These are phyloP conservation scores for Cyclargus thomasi DNA, from an alignment of 1,140 invertebrate genomes.

Conservation along the genomic window DNA sequence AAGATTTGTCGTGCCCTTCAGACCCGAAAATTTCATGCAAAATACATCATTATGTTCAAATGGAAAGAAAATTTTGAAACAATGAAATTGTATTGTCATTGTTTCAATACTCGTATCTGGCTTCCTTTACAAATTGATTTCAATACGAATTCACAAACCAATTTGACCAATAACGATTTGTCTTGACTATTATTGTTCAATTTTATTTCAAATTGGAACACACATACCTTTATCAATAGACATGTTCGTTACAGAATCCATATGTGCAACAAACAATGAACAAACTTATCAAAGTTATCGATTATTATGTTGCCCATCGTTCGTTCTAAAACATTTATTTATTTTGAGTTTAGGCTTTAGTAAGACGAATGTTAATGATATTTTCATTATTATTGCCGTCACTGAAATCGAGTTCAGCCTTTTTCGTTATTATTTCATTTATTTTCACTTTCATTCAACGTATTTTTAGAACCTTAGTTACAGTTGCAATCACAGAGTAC, in stretches of 20 bases:
- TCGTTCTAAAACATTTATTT: not conserved
- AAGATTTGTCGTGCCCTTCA: not conserved
- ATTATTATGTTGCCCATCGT: not conserved
- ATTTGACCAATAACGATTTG: conserved; percentile 12
- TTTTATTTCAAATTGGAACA: not conserved
- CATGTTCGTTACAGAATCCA: not conserved
- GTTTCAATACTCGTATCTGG: conserved; percentile 11
- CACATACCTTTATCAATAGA: not conserved
- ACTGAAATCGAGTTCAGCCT: not conserved
- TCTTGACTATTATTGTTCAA: conserved; percentile 3
- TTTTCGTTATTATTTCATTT: not conserved
- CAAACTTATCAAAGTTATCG: not conserved
- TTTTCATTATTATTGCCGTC: not conserved
- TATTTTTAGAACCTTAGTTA: too few relatives aligned
- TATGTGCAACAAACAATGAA: not conserved
- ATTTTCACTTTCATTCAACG: too few relatives aligned
- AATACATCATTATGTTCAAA: conserved; percentile 14
- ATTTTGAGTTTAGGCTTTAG: not conserved
- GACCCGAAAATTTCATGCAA: not conserved
- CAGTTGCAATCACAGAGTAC: too few relatives aligned
- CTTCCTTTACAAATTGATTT: conserved; percentile 15
- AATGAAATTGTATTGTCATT: conserved; percentile 9
- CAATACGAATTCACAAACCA: conserved; percentile 7
- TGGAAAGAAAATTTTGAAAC: not conserved
- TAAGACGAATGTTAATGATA: not conserved